phyloP scores from a whole-genome alignment of 2,113 vertebrate genomes.

The Cottus gobio region DNA sequence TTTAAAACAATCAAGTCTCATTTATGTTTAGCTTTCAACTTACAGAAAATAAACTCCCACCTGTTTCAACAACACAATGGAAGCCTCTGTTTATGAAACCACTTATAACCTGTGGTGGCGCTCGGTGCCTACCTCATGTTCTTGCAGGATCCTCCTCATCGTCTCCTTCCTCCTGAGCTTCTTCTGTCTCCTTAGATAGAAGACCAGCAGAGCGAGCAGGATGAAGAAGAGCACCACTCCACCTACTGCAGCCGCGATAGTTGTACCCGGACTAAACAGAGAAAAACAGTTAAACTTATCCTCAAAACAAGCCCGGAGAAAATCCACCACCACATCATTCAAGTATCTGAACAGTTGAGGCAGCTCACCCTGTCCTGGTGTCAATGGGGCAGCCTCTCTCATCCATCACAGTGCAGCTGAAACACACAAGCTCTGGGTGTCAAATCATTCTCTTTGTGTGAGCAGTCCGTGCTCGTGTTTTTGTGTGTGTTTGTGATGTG shows the following conservation, averaged over 20 bases:
- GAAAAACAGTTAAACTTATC: background rate
- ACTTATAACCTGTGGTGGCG: background rate
- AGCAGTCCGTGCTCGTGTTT: background rate
- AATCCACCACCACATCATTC: background rate
- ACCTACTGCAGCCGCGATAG: constrained; percentile 89
- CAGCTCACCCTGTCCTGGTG: constrained; percentile 88
- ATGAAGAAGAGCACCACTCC: constrained; percentile 89
- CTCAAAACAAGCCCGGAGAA: background rate
- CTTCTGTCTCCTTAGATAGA: constrained; percentile 88
- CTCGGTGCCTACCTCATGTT: constrained; percentile 87
- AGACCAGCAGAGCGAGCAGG: constrained; percentile 83
- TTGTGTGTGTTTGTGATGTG: background rate
- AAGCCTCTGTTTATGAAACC: background rate
- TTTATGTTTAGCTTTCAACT: background rate
- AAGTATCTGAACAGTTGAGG: background rate
- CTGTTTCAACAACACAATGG: background rate
- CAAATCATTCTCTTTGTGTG: background rate
- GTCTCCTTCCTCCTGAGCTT: constrained; percentile 91
- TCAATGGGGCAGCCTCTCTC: constrained; percentile 91
- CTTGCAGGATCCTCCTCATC: constrained; percentile 90
- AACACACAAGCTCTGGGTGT: constrained; percentile 41
- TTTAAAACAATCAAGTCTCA: background rate
- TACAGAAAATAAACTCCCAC: background rate
- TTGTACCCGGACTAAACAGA: constrained; percentile 86
- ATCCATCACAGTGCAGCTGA: constrained; percentile 89